Evolutionary conservation across 1,140 invertebrate genomes (phyloP), one percentile per base, ranked within the genome.

Genomic region (Eueides isabella): DNA sequence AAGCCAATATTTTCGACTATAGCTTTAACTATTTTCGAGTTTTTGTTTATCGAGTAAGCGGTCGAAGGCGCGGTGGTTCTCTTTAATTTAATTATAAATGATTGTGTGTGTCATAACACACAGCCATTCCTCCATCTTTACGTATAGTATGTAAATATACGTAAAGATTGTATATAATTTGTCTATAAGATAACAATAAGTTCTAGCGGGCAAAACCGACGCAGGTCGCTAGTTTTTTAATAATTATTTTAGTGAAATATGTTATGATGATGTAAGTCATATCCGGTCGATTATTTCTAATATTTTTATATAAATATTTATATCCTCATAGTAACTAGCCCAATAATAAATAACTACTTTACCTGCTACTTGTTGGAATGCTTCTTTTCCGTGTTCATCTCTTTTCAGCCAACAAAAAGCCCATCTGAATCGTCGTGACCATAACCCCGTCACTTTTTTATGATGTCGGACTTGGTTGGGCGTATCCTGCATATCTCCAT

Each of bases 321-420:
- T 19, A 23, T 19, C n/a, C 16, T n/a, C 12, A 16, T 41, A n/a
- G 38, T 41, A 14, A 4, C 38, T 41, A 19, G 2, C 9, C 5
- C n/a, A 19, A 48, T 0, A 48, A 19, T 19, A 48, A 19, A 9
- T 19, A 19, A 48, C n/a, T 2, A 41, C 16, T 2, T 5, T 29
- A 95, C 96, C 96, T 89, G 97, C 96, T 76, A 97, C 96, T 92
- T 97, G 97, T 88, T 96, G 96, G 90, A 98, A 98, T 9, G 97
- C 97, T 92, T 97, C 96, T 80, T 95, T 95, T 63, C 96, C 97
- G 78, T 96, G 96, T 88, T 97, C 96, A 87, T 98, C 97, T 31
- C 94, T 93, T 71, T 96, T 94, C 78, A 97, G 93, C 95, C 97
- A 98, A 92, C 97, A 98, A 78, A 97, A 96, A 11, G 96, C 95